Evolutionary conservation across 2,113 vertebrate species (phyloP).

Genomic region (Gracilinanus agilis): DNA sequence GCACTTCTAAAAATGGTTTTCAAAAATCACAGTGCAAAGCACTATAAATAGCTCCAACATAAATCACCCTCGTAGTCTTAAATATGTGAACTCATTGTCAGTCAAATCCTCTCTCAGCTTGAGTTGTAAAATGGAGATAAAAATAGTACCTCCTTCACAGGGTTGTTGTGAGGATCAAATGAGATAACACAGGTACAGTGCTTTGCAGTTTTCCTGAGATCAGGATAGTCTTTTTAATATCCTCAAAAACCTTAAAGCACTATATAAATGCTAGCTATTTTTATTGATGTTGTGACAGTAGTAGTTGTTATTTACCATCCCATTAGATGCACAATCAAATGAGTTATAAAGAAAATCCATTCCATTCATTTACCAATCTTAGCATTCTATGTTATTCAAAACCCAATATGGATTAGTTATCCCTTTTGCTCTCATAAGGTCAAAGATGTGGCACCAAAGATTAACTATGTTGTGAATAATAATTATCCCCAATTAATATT

Average conservation of each 20-base stretch:
- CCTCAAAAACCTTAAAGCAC: background rate
- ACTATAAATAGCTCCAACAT: background rate
- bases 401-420: background rate
- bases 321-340: background rate
- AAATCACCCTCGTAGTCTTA: background rate
- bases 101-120: background rate
- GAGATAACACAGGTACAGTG: background rate
- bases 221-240: too few relatives aligned
- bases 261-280: background rate
- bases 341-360: background rate
- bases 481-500: background rate
- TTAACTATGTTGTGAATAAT: background rate
- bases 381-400: background rate
- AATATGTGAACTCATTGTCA: background rate
- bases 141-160: background rate
- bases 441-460: background rate
- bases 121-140: background rate
- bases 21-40: background rate
- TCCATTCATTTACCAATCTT: background rate
- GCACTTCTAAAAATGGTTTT: background rate
- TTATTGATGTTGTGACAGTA: background rate
- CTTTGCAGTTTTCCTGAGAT: too few relatives aligned
- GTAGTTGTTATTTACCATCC: background rate
- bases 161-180: background rate
- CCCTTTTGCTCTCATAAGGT: background rate